Evolutionary conservation across 2,113 vertebrate genomes (phyloP).

Genomic region (Grammomys surdaster): DNA sequence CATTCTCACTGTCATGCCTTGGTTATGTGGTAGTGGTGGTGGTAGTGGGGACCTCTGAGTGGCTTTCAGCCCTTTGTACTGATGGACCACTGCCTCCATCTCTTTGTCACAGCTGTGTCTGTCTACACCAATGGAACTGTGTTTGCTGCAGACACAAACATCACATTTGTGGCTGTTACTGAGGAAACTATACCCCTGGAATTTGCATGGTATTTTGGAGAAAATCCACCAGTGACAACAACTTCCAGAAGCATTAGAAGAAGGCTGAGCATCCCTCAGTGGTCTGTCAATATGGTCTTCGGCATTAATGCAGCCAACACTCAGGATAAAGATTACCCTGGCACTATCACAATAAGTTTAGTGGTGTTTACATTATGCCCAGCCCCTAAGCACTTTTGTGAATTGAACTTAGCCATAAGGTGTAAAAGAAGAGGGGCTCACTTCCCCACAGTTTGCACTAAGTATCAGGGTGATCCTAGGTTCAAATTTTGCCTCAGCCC

Average conservation of each 20-base stretch:
- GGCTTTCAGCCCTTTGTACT: rapidly evolving
- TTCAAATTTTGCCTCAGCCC: not conserved
- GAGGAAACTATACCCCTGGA: slow-evolving; percentile 76
- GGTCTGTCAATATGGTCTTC: slow-evolving; percentile 73
- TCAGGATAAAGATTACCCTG: not conserved
- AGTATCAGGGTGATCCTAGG: rapidly evolving
- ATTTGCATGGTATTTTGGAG: slow-evolving; percentile 90
- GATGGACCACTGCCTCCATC: rapidly evolving
- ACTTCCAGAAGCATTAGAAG: slow-evolving; percentile 82
- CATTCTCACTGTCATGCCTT: not conserved
- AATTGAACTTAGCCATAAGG: not conserved
- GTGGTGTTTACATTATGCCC: too few relatives aligned
- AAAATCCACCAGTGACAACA: slow-evolving; percentile 81
- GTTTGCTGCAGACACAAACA: slow-evolving; percentile 85
- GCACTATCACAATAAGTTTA: too few relatives aligned
- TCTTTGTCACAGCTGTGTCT: slow-evolving; percentile 78
- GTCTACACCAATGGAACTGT: slow-evolving; percentile 85
- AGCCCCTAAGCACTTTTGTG: not conserved
- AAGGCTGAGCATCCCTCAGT: slow-evolving; percentile 84
- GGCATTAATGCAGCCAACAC: rapidly evolving
- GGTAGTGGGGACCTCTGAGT: rapidly evolving
- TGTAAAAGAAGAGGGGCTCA: not conserved
- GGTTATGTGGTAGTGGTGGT: rapidly evolving
- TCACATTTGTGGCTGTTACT: slow-evolving; percentile 86
- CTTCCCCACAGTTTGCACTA: not conserved